phyloP scores from a whole-genome alignment of 2,888 invertebrate genomes.

The Drosophila kuntzei region DNA sequence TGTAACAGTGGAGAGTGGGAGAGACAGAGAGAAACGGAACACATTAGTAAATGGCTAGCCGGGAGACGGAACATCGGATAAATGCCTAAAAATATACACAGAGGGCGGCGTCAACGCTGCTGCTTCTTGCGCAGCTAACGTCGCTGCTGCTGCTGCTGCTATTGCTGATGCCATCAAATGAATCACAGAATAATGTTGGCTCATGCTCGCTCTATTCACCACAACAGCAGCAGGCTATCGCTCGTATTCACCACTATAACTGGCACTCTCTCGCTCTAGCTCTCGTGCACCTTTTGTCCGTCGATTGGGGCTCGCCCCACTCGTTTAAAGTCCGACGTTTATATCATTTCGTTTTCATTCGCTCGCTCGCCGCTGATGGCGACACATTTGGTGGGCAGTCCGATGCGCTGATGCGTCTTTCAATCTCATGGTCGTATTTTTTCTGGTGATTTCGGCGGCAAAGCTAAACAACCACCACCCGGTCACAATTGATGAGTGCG shows the following conservation, averaged over 20 bases:
- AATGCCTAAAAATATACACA: conserved; percentile 55
- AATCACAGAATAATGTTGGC: conserved; percentile 41
- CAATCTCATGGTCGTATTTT: conserved; percentile 62
- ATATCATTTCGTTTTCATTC: conserved; percentile 72
- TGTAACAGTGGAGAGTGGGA: conserved; percentile 83
- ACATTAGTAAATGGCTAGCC: conserved; percentile 42
- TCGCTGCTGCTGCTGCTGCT: conserved; percentile 21
- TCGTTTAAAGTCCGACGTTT: conserved; percentile 49
- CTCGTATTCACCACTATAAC: conserved; percentile 48
- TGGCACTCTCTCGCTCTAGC: conserved; percentile 23
- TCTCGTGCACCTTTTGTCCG: conserved; percentile 13
- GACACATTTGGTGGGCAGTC: conserved; percentile 10
- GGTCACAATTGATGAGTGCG: conserved; percentile 29
- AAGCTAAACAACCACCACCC: conserved; percentile 39
- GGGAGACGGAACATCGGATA: conserved; percentile 38
- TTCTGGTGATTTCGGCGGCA: conserved; percentile 62
- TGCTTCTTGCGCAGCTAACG: conserved; percentile 31
- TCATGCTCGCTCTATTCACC: conserved; percentile 34
- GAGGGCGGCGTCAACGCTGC: conserved; percentile 39
- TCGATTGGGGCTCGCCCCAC: conserved; percentile 29
- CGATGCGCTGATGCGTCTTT: background rate
- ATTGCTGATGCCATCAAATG: conserved; percentile 53
- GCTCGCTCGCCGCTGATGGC: conserved; percentile 37
- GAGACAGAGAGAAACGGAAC: conserved; percentile 34
- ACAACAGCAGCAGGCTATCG: conserved; percentile 19